Percentiles rank a stretch among this genome's conserved stretches.
These are phyloP conservation scores for Euleptes europaea DNA, from an alignment of 2,113 vertebrate species.

Conservation along the genomic window DNA sequence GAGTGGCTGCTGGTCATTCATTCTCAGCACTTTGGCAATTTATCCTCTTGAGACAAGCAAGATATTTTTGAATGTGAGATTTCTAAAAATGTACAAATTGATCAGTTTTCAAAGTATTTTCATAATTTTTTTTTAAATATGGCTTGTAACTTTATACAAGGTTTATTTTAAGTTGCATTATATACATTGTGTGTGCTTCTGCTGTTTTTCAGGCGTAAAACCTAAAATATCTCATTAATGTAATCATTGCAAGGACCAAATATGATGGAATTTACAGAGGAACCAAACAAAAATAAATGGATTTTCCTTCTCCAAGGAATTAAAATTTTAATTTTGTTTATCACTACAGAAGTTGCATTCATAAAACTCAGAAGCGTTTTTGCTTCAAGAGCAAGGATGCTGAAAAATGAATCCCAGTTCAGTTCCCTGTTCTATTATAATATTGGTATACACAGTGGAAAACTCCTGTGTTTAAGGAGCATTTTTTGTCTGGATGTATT, in stretches of 20 bases:
- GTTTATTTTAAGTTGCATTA: slow-evolving; percentile 11
- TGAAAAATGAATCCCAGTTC: neutral
- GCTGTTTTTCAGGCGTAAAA: neutral
- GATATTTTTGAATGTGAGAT: slow-evolving; percentile 26
- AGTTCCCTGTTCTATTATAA: neutral
- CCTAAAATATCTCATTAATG: neutral
- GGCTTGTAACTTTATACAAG: slow-evolving; percentile 17
- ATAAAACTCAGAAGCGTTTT: neutral
- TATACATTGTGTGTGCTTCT: neutral
- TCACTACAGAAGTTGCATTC: neutral
- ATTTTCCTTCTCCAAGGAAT: neutral
- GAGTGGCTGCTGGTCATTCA: neutral
- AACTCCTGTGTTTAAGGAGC: neutral
- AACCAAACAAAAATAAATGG: neutral
- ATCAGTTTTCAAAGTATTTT: slow-evolving; percentile 10
- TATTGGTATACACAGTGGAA: neutral
- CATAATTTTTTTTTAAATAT: neutral
- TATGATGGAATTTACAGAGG: neutral
- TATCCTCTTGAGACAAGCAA: neutral
- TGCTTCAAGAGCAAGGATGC: neutral
- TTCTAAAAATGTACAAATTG: slow-evolving; percentile 9
- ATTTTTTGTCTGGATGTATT: neutral
- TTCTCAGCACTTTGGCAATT: slow-evolving; percentile 16
- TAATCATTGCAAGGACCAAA: neutral
- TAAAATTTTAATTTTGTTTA: slow-evolving; percentile 17